These are phyloP conservation scores for Pelodiscus sinensis DNA, from an alignment of 2,113 vertebrate genomes.

Conservation along the genomic window DNA sequence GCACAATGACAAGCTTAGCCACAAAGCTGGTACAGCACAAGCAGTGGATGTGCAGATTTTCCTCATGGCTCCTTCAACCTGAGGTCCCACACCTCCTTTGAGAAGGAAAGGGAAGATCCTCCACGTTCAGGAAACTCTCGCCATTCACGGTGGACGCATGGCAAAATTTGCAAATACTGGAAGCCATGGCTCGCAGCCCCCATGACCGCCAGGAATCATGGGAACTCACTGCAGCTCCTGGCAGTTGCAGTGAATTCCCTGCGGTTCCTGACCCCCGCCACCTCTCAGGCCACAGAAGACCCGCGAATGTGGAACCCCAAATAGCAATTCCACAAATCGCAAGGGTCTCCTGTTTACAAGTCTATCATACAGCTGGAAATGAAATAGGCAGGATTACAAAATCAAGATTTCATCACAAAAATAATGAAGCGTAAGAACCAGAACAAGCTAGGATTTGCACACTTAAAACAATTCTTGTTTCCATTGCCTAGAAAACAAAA, in stretches of 20 bases:
- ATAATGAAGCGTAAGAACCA: background rate
- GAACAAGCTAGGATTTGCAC: background rate
- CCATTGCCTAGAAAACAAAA: background rate
- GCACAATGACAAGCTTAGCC: rapidly evolving
- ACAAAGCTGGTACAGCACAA: rapidly evolving
- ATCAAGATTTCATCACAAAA: background rate
- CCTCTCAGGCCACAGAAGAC: too few relatives aligned
- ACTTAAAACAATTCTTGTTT: background rate
- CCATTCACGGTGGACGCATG: too few relatives aligned
- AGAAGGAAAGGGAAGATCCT: background rate
- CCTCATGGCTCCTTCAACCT: background rate
- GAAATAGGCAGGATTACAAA: background rate
- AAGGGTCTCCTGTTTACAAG: too few relatives aligned
- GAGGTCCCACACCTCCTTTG: background rate
- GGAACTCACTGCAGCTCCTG: too few relatives aligned
- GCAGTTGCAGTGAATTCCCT: too few relatives aligned
- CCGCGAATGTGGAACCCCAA: too few relatives aligned
- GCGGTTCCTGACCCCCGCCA: too few relatives aligned
- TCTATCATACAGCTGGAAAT: background rate
- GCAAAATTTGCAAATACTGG: too few relatives aligned
- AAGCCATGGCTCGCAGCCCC: too few relatives aligned
- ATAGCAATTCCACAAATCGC: too few relatives aligned
- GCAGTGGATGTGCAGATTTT: background rate
- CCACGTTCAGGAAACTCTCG: too few relatives aligned
- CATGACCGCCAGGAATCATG: too few relatives aligned